phyloP scores from a whole-genome alignment of 2,113 vertebrate genomes.

The Epinephelus cyanopodus region DNA sequence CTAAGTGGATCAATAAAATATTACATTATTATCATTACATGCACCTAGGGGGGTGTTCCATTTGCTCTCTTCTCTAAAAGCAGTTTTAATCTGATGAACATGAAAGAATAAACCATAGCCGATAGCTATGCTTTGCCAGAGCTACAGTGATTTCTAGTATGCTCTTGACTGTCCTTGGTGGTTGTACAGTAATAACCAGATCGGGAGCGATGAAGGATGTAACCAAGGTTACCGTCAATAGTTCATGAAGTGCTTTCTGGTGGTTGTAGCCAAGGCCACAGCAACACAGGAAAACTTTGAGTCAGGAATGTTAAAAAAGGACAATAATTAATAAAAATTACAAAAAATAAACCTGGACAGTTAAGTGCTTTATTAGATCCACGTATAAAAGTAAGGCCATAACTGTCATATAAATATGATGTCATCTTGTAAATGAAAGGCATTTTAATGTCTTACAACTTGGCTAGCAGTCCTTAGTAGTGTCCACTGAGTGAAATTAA shows the following conservation, averaged over 20 bases:
- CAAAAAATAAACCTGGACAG: neutral
- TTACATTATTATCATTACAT: constrained; percentile 47
- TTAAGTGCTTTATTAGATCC: constrained; percentile 6
- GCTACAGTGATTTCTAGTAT: neutral
- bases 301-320: neutral
- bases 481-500: neutral
- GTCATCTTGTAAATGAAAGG: constrained; percentile 1
- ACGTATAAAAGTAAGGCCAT: neutral
- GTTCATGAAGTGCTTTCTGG: constrained; percentile 27
- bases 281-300: neutral
- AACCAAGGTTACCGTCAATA: constrained; percentile 38
- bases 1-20: constrained; percentile 46
- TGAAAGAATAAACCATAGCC: constrained; percentile 15
- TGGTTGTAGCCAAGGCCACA: neutral
- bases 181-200: constrained; percentile 26
- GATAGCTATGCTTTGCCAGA: constrained; percentile 15
- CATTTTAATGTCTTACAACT: neutral
- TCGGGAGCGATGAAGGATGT: constrained; percentile 18
- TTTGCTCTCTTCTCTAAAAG: constrained; percentile 42
- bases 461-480: neutral
- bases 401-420: constrained; percentile 24
- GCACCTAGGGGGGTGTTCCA: constrained; percentile 6
- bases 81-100: constrained; percentile 27
- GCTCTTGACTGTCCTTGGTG: constrained; percentile 20
- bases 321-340: too few relatives aligned